Conservation (phyloP, 2,888 invertebrate genomes). For the Callimorpha dominula region DNA sequence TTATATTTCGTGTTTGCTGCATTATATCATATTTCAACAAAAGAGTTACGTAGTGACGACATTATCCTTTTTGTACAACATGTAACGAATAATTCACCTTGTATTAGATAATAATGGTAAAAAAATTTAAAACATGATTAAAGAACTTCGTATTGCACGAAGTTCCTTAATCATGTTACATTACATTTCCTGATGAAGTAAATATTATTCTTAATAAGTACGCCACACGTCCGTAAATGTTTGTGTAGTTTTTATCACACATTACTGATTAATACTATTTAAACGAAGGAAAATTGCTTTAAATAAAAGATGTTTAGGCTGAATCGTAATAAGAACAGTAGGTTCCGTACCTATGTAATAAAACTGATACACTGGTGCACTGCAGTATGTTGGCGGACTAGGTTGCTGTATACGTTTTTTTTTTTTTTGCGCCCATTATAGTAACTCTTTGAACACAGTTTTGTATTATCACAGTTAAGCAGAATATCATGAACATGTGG, state of each 20-base stretch:
- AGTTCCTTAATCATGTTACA: no score
- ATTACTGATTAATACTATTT: background rate
- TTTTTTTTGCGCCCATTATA: no score
- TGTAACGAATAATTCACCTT: background rate
- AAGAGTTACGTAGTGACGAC: background rate
- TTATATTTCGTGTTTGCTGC: background rate
- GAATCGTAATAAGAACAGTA: background rate
- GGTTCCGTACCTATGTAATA: background rate
- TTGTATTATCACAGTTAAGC: no score
- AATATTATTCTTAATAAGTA: background rate
- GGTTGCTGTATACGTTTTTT: no score
- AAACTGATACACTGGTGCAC: background rate
- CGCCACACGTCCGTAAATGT: background rate
- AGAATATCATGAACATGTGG: no score
- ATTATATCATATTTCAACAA: background rate
- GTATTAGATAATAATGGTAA: background rate
- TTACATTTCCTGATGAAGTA: background rate
- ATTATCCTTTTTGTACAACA: background rate
- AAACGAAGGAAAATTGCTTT: background rate
- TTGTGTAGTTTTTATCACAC: background rate
- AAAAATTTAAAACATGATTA: background rate
- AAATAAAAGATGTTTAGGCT: background rate
- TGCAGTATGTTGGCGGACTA: no score
- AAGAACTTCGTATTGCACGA: conserved; percentile 2
- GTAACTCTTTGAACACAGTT: no score